Percentiles rank a stretch among this genome's conserved stretches.
Conservation (phyloP, 2,888 invertebrate species). For the Gibbula magus region DNA sequence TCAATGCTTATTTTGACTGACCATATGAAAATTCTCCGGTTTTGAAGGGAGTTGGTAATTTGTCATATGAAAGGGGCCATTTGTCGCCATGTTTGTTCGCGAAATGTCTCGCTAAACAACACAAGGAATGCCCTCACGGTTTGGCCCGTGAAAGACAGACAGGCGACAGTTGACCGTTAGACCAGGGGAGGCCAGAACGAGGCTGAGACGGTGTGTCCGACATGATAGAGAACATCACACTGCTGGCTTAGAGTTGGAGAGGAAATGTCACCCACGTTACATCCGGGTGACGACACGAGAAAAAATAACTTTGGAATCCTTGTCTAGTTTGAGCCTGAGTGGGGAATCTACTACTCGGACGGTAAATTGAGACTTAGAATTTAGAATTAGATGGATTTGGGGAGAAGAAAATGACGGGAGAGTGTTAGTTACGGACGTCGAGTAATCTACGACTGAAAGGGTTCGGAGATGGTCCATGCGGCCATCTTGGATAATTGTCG, state of each 20-base stretch:
- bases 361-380: background rate
- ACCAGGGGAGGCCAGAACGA: background rate
- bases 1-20: background rate
- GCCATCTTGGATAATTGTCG: too few species aligned
- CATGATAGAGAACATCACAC: background rate
- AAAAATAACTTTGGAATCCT: conserved; percentile 13
- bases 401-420: background rate
- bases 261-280: background rate
- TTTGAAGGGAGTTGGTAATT: background rate
- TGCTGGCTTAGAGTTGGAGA: background rate
- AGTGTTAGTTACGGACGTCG: background rate
- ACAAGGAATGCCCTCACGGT: too few species aligned
- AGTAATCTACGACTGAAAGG: background rate
- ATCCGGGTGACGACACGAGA: conserved; percentile 9
- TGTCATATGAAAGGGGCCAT: background rate
- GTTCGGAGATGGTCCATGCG: background rate
- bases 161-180: background rate
- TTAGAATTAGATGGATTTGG: background rate
- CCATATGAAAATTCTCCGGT: conserved; percentile 4
- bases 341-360: background rate
- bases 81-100: background rate
- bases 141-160: too few species aligned
- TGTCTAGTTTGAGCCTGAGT: background rate
- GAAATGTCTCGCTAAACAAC: background rate
- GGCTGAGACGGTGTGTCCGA: background rate